Conservation (phyloP, 2,113 vertebrate genomes). For the Scomber scombrus region DNA sequence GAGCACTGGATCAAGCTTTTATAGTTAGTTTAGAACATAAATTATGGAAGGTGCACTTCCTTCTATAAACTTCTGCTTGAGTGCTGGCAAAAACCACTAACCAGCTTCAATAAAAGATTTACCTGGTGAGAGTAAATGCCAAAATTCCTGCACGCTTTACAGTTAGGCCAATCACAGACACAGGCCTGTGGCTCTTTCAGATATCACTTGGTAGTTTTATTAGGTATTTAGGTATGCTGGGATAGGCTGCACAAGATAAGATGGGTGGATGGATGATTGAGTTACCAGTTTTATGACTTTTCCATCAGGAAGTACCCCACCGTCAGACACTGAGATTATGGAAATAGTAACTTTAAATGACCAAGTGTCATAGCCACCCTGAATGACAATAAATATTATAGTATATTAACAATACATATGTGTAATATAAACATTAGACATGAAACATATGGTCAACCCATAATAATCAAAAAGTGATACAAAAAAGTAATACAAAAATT, state of each 20-base stretch:
- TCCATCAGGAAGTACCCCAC: too few species aligned
- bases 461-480: background rate
- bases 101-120: constrained; percentile 38
- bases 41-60: constrained; percentile 52
- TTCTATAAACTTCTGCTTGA: constrained; percentile 36
- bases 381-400: background rate
- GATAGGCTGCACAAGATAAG: background rate
- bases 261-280: background rate
- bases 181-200: constrained; percentile 2
- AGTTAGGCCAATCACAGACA: background rate
- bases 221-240: background rate
- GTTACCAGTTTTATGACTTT: constrained; percentile 4
- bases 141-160: constrained; percentile 33
- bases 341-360: background rate
- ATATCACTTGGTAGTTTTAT: constrained; percentile 3
- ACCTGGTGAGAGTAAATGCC: constrained; percentile 35
- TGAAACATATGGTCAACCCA: background rate
- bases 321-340: too few species aligned
- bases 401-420: too few species aligned
- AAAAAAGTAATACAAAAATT: background rate
- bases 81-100: constrained; percentile 37
- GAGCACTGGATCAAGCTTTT: constrained; percentile 17
- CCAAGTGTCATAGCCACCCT: background rate
- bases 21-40: constrained; percentile 20
- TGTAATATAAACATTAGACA: too few species aligned